These are phyloP conservation scores for Hyperoplus immaculatus DNA, from an alignment of 2,797 vertebrate species.

Conservation along the genomic window DNA sequence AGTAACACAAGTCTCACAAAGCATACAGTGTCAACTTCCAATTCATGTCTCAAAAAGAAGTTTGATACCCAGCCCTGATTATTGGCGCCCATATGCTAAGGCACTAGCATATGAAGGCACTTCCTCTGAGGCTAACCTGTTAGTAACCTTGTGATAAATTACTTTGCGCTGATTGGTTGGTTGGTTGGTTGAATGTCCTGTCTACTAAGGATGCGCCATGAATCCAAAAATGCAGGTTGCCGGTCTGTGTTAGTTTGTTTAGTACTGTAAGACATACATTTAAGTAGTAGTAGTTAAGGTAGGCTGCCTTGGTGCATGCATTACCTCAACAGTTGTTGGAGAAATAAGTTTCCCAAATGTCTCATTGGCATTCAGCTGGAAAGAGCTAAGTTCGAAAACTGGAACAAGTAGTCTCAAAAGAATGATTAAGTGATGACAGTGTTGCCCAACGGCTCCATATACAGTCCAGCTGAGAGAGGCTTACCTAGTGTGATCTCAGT, in stretches of 20 bases:
- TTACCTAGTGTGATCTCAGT: conserved; percentile 23
- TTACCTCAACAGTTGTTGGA: conserved; percentile 6
- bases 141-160: background rate
- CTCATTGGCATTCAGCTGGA: conserved; percentile 25
- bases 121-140: background rate
- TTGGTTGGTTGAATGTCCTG: background rate
- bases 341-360: conserved; percentile 3
- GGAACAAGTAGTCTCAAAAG: conserved; percentile 31
- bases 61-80: background rate
- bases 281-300: background rate
- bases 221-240: no score
- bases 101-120: no score
- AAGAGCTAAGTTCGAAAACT: conserved; percentile 18
- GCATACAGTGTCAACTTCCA: background rate
- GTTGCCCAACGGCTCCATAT: conserved; percentile 35
- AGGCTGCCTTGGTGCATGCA: background rate
- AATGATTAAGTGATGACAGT: conserved; percentile 35
- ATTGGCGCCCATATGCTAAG: background rate
- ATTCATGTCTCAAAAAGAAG: background rate
- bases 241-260: background rate
- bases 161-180: background rate
- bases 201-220: no score
- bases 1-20: conserved; percentile 4
- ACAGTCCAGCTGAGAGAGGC: conserved; percentile 43
- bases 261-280: background rate